Percentiles rank a stretch among this genome's conserved stretches.
Evolutionary conservation across 2,888 invertebrate species (phyloP).

Genomic region (Drosophila kuntzei): DNA sequence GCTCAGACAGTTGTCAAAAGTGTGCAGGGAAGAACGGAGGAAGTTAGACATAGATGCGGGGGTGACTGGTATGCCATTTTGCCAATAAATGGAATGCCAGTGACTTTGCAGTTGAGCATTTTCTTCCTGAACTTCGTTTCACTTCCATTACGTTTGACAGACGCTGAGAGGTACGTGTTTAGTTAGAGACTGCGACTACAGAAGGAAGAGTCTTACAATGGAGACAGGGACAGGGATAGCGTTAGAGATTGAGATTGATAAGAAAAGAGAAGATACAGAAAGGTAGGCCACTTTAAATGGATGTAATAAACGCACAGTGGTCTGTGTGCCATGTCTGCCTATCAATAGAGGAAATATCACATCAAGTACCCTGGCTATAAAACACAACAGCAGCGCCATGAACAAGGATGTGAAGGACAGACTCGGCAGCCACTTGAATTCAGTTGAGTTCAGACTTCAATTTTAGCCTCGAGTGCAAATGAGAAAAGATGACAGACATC

Average conservation of each 20-base stretch:
- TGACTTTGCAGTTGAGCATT: conserved; percentile 33
- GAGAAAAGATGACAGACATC: conserved; percentile 63
- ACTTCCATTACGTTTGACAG: conserved; percentile 60
- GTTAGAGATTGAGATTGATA: conserved; percentile 4
- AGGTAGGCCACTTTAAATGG: conserved; percentile 50
- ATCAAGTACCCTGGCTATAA: conserved; percentile 59
- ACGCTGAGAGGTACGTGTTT: conserved; percentile 67
- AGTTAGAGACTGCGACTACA: conserved; percentile 31
- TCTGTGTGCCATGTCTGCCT: conserved; percentile 31
- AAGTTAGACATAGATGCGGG: conserved; percentile 1
- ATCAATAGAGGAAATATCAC: conserved; percentile 69
- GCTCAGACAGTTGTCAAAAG: conserved; percentile 42
- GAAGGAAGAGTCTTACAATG: conserved; percentile 1
- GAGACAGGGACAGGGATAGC: conserved; percentile 6
- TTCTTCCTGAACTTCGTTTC: conserved; percentile 28
- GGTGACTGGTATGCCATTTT: conserved; percentile 45
- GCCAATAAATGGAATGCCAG: conserved; percentile 53
- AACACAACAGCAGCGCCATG: conserved; percentile 45
- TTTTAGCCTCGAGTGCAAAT: conserved; percentile 68
- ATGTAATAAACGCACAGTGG: conserved; percentile 48
- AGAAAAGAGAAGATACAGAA: conserved; percentile 16
- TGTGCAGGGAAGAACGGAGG: not conserved
- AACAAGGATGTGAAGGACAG: conserved; percentile 30
- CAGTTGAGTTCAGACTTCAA: conserved; percentile 28
- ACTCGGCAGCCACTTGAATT: conserved; percentile 55